A percentile compares a stretch with the other conserved stretches of the same genome.
Evolutionary conservation across 2,888 invertebrate species (phyloP).

Genomic region (Tortricodes alternella): DNA sequence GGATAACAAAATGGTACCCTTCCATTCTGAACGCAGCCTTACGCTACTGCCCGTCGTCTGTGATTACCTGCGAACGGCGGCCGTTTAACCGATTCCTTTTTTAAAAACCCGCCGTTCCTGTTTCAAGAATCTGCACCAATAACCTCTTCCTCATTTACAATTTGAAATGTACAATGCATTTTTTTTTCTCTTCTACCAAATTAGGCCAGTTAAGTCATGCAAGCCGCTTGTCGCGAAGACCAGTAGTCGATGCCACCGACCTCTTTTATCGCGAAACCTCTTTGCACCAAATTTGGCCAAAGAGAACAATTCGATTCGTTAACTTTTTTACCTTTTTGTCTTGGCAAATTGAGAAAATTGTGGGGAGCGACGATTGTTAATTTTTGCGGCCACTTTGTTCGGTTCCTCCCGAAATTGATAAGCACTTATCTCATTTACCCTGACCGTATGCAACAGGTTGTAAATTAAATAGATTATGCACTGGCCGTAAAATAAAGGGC

Average conservation of each 20-base stretch:
- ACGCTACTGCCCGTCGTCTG: conserved; percentile 65
- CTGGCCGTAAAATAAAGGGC: conserved; percentile 42
- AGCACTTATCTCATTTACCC: conserved; percentile 55
- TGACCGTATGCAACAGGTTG: conserved; percentile 46
- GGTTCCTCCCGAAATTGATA: conserved; percentile 54
- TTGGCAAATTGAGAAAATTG: conserved; percentile 70
- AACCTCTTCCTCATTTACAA: conserved; percentile 79
- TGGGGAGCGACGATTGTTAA: conserved; percentile 47
- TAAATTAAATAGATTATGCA: conserved; percentile 59
- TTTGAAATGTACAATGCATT: conserved; percentile 74
- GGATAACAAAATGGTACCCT: too few relatives aligned
- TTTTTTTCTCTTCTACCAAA: conserved; percentile 57
- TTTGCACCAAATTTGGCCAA: conserved; percentile 55
- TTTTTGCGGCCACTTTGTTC: conserved; percentile 54
- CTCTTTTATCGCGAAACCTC: conserved; percentile 52
- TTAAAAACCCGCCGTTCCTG: conserved; percentile 76
- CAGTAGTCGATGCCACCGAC: conserved; percentile 59
- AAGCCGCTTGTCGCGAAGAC: conserved; percentile 67
- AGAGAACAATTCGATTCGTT: conserved; percentile 62
- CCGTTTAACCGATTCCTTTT: conserved; percentile 79
- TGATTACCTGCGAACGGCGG: conserved; percentile 80
- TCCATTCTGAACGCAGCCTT: conserved; percentile 42
- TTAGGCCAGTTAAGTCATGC: conserved; percentile 66
- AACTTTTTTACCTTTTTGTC: conserved; percentile 44
- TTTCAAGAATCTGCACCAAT: conserved; percentile 74